Percentiles rank a stretch among this genome's conserved stretches.
Conservation (phyloP, 1,140 invertebrate genomes). For the Papilio xuthus region DNA sequence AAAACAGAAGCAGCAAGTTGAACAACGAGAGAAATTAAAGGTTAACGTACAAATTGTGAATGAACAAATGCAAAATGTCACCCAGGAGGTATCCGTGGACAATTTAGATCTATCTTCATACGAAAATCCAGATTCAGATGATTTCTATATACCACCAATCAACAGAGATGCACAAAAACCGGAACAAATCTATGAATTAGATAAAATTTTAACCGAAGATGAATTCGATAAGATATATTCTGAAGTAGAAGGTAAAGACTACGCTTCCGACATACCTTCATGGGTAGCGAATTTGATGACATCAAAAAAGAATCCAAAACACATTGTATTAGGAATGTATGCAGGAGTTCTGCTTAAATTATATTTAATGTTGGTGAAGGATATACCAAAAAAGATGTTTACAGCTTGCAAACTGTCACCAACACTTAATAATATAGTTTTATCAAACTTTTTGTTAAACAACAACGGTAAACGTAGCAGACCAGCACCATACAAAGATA, state of each 20-base stretch:
- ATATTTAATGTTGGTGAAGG: slow-evolving; percentile 50
- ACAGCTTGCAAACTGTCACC: slow-evolving; percentile 51
- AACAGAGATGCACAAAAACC: slow-evolving; percentile 56
- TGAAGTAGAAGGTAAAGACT: slow-evolving; percentile 63
- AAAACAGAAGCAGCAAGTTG: slow-evolving; percentile 65
- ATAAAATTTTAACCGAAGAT: slow-evolving; percentile 63
- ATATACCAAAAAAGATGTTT: slow-evolving; percentile 62
- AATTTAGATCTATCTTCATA: slow-evolving; percentile 62
- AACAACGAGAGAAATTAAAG: slow-evolving; percentile 68
- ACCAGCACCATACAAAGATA: slow-evolving; percentile 64
- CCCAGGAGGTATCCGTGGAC: slow-evolving; percentile 57
- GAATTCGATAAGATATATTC: slow-evolving; percentile 59
- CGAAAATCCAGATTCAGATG: slow-evolving; percentile 58
- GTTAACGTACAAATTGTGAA: slow-evolving; percentile 64
- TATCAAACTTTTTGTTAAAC: slow-evolving; percentile 56
- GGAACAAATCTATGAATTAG: slow-evolving; percentile 59
- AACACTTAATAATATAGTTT: slow-evolving; percentile 60
- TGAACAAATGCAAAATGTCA: slow-evolving; percentile 66
- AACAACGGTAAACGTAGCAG: slow-evolving; percentile 53
- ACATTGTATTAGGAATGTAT: slow-evolving; percentile 60
- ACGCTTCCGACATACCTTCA: slow-evolving; percentile 50
- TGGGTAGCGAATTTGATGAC: slow-evolving; percentile 52
- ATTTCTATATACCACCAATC: slow-evolving; percentile 69
- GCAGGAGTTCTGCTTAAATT: slow-evolving; percentile 60
- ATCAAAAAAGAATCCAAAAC: slow-evolving; percentile 49